Evolutionary conservation across 2,113 vertebrate species (phyloP).

Genomic region (Neogale vison): DNA sequence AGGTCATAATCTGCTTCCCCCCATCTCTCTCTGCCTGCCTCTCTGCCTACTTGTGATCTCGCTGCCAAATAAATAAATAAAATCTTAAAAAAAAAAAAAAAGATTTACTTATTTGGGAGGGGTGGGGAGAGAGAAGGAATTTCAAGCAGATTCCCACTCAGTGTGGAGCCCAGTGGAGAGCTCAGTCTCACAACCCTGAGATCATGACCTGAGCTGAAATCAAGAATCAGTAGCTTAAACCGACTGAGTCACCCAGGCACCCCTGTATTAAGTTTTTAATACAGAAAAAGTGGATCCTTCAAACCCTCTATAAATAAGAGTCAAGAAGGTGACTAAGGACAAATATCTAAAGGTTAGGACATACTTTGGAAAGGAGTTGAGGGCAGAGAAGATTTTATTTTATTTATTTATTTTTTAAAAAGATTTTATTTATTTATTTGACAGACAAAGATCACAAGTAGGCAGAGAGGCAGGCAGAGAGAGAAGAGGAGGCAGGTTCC

Average conservation of each 20-base stretch:
- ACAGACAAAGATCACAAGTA: too few species aligned
- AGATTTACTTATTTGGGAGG: neutral
- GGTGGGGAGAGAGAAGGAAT: neutral
- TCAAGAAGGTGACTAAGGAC: neutral
- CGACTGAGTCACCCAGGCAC: neutral
- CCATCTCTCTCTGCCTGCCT: too few species aligned
- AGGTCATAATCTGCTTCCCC: too few species aligned
- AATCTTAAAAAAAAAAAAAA: too few species aligned
- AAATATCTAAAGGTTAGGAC: neutral
- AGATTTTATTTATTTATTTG: too few species aligned
- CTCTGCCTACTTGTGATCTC: too few species aligned
- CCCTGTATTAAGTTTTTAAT: constrained; percentile 2
- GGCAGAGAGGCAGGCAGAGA: too few species aligned
- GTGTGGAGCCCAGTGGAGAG: neutral
- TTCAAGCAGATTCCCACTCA: neutral
- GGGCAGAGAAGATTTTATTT: too few species aligned
- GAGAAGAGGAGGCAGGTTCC: too few species aligned
- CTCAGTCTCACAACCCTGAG: neutral
- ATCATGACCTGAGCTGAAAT: neutral
- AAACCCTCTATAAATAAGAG: neutral
- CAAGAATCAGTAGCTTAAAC: neutral
- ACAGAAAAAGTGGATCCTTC: neutral
- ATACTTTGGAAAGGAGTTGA: neutral
- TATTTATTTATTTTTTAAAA: too few species aligned
- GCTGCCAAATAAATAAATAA: too few species aligned